These are phyloP conservation scores for Stenodera caucasica DNA, from an alignment of 2,888 invertebrate genomes.

Conservation along the genomic window DNA sequence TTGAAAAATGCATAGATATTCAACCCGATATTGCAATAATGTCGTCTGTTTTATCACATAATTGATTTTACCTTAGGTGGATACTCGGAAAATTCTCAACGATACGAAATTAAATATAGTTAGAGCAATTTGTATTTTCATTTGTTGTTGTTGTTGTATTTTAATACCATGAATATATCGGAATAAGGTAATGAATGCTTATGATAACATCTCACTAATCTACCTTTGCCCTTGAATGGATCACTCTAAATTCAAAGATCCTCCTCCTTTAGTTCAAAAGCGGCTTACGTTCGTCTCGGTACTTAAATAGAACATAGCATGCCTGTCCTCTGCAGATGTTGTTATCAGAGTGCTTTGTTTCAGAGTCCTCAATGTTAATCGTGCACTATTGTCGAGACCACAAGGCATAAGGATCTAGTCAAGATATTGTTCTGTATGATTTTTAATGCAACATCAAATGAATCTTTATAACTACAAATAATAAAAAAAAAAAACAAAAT, in stretches of 20 bases:
- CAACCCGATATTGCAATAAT: not conserved
- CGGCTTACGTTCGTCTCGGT: conserved; percentile 48
- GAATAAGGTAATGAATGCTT: not conserved
- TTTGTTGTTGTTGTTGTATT: too few species aligned
- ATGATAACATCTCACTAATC: conserved; percentile 31
- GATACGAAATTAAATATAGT: too few species aligned
- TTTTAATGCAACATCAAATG: not conserved
- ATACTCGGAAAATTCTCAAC: not conserved
- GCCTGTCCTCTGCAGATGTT: conserved; percentile 52
- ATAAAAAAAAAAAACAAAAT: too few species aligned
- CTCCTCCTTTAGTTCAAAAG: conserved; percentile 30
- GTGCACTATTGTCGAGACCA: conserved; percentile 48
- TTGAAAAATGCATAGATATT: conserved; percentile 4
- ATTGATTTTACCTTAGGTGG: not conserved
- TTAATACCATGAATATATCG: too few species aligned
- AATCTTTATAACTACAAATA: not conserved
- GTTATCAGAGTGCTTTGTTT: conserved; percentile 53
- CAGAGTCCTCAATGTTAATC: conserved; percentile 53
- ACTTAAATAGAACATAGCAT: conserved; percentile 52
- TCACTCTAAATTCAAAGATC: conserved; percentile 38
- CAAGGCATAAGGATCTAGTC: conserved; percentile 37
- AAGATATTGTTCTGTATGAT: conserved; percentile 33
- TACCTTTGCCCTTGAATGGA: conserved; percentile 42
- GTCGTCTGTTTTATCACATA: not conserved
- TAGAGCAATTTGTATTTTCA: too few species aligned